Evolutionary conservation across 1,140 invertebrate genomes (phyloP), one percentile per base, ranked within the genome.

Genomic region (Agraylea sexmaculata): DNA sequence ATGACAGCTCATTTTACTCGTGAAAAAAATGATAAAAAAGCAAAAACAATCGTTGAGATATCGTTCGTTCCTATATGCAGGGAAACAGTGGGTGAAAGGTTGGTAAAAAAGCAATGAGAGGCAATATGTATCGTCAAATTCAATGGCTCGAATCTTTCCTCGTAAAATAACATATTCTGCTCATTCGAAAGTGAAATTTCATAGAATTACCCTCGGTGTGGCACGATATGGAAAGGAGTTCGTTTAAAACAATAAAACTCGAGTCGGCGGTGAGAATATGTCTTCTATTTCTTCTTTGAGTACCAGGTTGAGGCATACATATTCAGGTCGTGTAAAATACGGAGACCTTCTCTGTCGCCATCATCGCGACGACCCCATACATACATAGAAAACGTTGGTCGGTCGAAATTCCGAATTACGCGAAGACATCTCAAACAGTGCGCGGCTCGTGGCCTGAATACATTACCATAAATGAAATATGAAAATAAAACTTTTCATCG

Each of bases 191-290:
- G 35, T 43, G 39, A 48, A 48, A 48, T 45, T 48, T 43, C 5
- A 11, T 16, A 7, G 30, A 31, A 31, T 31, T 15, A 16, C 20
- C 33, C 27, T 32, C 21, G 20, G 31, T 12, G 33, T 22, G 21
- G 41, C 19, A 15, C 5, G 25, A 6, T 13, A 28, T 11, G 12
- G 32, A 21, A 40, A 37, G 43, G 21, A 49, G 40, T 49, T 49
- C 47, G 39, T 49, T 46, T 46, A 43, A 46, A 49, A 49, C 47
- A 49, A 49, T 49, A 49, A 49, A 49, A 49, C 43, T 42, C 43
- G 37, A 36, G 32, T n/a, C n/a, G n/a, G n/a, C n/a, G n/a, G n/a
- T n/a, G n/a, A n/a, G n/a, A n/a, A n/a, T n/a, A n/a, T n/a, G n/a
- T n/a, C n/a, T n/a, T n/a, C n/a, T n/a, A n/a, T n/a, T n/a, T n/a